A percentile compares a stretch with the other conserved stretches of the same genome.
These are phyloP conservation scores for Pardosa pseudoannulata DNA, from an alignment of 2,888 invertebrate genomes.

Conservation along the genomic window DNA sequence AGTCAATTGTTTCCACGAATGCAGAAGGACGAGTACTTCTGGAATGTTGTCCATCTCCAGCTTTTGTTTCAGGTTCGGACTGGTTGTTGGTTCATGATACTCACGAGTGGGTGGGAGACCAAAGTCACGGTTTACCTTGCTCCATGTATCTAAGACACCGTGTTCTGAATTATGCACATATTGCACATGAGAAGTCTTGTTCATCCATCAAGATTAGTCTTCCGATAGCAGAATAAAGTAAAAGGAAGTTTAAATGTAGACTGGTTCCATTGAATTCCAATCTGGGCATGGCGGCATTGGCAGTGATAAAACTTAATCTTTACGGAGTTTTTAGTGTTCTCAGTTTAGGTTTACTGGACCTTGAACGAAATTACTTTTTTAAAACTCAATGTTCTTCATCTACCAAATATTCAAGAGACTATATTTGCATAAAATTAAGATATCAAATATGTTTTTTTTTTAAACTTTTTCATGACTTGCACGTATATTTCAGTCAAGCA, in stretches of 20 bases:
- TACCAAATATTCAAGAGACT: too few relatives aligned
- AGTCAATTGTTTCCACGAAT: conserved; percentile 26
- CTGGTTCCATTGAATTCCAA: background rate
- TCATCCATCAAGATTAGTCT: background rate
- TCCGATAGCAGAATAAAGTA: background rate
- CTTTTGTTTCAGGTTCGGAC: conserved; percentile 18
- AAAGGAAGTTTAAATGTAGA: background rate
- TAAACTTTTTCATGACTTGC: too few relatives aligned
- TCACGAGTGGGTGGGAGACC: conserved; percentile 30
- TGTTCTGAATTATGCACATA: too few relatives aligned
- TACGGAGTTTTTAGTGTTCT: too few relatives aligned
- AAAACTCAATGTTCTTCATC: too few relatives aligned
- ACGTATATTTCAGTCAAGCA: too few relatives aligned
- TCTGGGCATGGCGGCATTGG: background rate
- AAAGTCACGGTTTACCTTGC: conserved; percentile 42
- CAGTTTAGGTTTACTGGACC: too few relatives aligned
- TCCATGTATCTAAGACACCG: background rate
- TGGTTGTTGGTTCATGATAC: conserved; percentile 7
- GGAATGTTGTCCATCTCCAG: conserved; percentile 62
- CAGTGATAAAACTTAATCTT: background rate
- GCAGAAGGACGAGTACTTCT: conserved; percentile 41
- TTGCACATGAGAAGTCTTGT: too few relatives aligned
- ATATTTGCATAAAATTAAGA: too few relatives aligned
- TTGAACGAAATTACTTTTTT: too few relatives aligned
- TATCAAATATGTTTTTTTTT: too few relatives aligned